Evolutionary conservation across 1,140 invertebrate genomes (phyloP).

Genomic region (Drosophila nikananu): DNA sequence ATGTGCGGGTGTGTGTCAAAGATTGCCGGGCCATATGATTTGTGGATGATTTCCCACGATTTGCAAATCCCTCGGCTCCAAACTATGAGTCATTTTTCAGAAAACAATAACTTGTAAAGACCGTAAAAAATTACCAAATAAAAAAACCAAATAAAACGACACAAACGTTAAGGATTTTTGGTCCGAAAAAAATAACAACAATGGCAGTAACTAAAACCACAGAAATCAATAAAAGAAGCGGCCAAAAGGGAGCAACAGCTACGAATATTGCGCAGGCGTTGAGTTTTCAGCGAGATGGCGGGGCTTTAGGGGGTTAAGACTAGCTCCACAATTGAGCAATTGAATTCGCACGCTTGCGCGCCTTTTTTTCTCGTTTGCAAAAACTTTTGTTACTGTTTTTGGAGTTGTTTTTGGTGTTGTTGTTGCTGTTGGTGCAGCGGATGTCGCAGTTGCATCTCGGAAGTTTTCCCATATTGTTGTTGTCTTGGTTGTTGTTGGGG

Average conservation of each 20-base stretch:
- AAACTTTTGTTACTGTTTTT: conserved; percentile 27
- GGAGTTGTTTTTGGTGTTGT: conserved; percentile 22
- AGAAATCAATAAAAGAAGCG: conserved; percentile 81
- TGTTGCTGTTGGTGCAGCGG: conserved; percentile 52
- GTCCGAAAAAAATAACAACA: conserved; percentile 36
- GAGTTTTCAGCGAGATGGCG: conserved; percentile 4
- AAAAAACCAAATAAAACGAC: conserved; percentile 36
- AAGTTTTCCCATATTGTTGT: conserved; percentile 63
- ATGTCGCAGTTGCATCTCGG: conserved; percentile 81
- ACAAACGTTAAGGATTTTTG: conserved; percentile 41
- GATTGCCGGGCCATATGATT: conserved; percentile 53
- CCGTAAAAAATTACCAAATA: conserved; percentile 37
- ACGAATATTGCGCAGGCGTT: conserved; percentile 72
- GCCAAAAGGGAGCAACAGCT: conserved; percentile 62
- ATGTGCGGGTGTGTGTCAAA: conserved; percentile 70
- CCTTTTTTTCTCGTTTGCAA: conserved; percentile 60
- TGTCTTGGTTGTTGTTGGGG: conserved; percentile 39
- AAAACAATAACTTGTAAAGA: conserved; percentile 79
- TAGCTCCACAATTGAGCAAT: conserved; percentile 76
- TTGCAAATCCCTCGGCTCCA: conserved; percentile 55
- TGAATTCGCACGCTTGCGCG: conserved; percentile 83
- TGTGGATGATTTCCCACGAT: conserved; percentile 76
- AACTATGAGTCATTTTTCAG: conserved; percentile 68
- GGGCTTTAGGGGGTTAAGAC: conserved; percentile 25
- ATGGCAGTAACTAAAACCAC: conserved; percentile 68